A percentile compares a stretch with the other conserved stretches of the same genome.
These are phyloP conservation scores for Caenorhabditis briggsae DNA, from an alignment of 1,140 invertebrate genomes.

Conservation along the genomic window DNA sequence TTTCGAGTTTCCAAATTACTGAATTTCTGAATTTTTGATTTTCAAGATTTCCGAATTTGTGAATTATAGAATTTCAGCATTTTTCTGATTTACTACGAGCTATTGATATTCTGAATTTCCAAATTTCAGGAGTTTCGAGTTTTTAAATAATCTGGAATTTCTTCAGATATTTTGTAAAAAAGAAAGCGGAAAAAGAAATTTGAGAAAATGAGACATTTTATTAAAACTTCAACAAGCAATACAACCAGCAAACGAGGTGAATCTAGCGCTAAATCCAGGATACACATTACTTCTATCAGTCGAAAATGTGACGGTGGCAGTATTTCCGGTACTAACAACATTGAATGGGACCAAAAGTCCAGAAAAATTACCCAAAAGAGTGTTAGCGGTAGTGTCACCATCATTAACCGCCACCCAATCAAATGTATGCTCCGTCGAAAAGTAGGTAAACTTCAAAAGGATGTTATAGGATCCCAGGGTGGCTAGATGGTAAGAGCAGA, in stretches of 20 bases:
- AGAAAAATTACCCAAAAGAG: not conserved
- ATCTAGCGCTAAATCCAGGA: not conserved
- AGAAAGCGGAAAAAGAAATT: too few relatives aligned
- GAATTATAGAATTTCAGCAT: too few relatives aligned
- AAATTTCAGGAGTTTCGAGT: too few relatives aligned
- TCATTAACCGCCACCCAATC: constrained; percentile 15
- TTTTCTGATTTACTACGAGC: too few relatives aligned
- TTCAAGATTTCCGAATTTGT: too few relatives aligned
- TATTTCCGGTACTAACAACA: not conserved
- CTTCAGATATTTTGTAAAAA: too few relatives aligned
- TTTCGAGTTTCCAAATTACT: too few relatives aligned
- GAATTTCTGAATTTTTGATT: too few relatives aligned
- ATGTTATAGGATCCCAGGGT: constrained; percentile 11
- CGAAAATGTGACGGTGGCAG: not conserved
- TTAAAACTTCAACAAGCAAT: not conserved
- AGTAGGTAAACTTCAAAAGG: not conserved
- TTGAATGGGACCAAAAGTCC: not conserved
- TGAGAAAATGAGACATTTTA: too few relatives aligned
- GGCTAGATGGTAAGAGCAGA: not conserved
- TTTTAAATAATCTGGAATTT: too few relatives aligned
- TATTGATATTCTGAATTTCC: too few relatives aligned
- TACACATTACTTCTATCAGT: not conserved
- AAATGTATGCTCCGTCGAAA: not conserved
- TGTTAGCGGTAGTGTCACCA: not conserved
- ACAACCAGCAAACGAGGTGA: not conserved